phyloP scores from a whole-genome alignment of 1,140 invertebrate species.

The Leguminivora glycinivorella region DNA sequence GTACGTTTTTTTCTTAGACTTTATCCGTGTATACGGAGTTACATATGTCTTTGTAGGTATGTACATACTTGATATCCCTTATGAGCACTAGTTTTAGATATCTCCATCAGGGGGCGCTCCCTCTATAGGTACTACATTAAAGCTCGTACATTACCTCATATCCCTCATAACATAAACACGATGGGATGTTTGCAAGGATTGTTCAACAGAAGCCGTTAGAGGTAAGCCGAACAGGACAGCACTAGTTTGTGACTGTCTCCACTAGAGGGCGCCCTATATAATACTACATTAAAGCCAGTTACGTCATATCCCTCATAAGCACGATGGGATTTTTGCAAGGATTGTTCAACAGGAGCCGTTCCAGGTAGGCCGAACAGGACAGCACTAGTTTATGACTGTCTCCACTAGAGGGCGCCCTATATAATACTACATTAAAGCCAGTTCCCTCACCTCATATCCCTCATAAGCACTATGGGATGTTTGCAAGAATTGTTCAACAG shows the following conservation, averaged over 20 bases:
- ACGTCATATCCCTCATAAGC: slow-evolving; percentile 89
- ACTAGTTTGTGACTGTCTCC: slow-evolving; percentile 95
- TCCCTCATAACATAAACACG: slow-evolving; percentile 91
- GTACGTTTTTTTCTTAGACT: too few relatives aligned
- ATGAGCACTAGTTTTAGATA: too few relatives aligned
- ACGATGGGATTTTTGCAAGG: slow-evolving; percentile 93
- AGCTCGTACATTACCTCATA: slow-evolving; percentile 82
- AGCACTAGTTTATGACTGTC: slow-evolving; percentile 92
- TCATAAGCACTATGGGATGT: slow-evolving; percentile 90
- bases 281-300: too few relatives aligned
- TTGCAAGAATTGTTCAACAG: slow-evolving; percentile 59
- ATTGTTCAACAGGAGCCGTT: slow-evolving; percentile 88
- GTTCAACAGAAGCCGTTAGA: slow-evolving; percentile 88
- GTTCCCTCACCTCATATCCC: slow-evolving; percentile 86
- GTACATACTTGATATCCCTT: too few relatives aligned
- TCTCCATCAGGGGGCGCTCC: too few relatives aligned
- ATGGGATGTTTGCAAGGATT: slow-evolving; percentile 93
- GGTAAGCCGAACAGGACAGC: slow-evolving; percentile 89
- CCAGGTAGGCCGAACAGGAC: slow-evolving; percentile 91
- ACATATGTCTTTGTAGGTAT: too few relatives aligned
- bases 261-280: too few relatives aligned
- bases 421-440: too few relatives aligned
- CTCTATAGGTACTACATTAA: too few relatives aligned
- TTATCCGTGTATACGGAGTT: too few relatives aligned
- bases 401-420: too few relatives aligned